A percentile compares a stretch with the other conserved stretches of the same genome.
Evolutionary conservation across 2,888 invertebrate species (phyloP).

Genomic region (Candidula unifasciata): DNA sequence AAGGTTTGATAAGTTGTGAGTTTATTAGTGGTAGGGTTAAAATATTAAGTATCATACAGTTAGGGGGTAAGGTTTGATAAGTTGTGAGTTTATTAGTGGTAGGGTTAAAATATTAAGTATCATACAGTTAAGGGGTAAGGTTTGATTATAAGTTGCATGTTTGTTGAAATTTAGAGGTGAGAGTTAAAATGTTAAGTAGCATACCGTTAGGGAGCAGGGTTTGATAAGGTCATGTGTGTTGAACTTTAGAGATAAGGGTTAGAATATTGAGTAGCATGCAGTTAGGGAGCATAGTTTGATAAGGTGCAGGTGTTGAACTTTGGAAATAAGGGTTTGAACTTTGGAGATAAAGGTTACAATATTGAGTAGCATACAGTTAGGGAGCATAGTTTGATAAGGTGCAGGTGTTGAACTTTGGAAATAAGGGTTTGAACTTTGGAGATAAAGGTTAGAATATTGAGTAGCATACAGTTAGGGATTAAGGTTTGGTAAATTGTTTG

Average conservation of each 20-base stretch:
- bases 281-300: not conserved
- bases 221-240: not conserved
- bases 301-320: not conserved
- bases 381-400: not conserved
- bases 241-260: not conserved
- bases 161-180: too few species aligned
- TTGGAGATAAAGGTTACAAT: not conserved
- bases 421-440: not conserved
- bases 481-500: not conserved
- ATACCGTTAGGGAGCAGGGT: not conserved
- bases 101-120: too few species aligned
- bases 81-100: too few species aligned
- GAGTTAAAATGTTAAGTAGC: not conserved
- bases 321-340: not conserved
- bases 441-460: not conserved
- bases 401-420: not conserved
- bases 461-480: not conserved
- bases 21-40: too few species aligned
- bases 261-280: not conserved
- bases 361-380: not conserved
- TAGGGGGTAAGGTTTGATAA: too few species aligned
- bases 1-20: too few species aligned
- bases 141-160: too few species aligned
- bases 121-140: too few species aligned
- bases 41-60: too few species aligned